Evolutionary conservation across 2,888 invertebrate species (phyloP).

Genomic region (Sturmia bella): DNA sequence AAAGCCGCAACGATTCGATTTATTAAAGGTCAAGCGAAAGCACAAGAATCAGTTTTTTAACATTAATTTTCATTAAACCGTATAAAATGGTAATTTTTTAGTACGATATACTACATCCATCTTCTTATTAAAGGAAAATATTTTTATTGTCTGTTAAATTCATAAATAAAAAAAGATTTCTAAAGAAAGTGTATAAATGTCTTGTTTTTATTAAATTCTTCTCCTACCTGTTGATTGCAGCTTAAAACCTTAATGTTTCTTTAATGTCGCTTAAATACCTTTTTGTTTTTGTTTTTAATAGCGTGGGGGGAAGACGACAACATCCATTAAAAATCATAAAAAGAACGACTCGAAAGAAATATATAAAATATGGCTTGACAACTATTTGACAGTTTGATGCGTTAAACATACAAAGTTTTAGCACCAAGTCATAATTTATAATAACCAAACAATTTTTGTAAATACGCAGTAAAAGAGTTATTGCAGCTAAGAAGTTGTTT

Average conservation of each 20-base stretch:
- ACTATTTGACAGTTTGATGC: conserved; percentile 57
- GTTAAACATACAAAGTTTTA: conserved; percentile 14
- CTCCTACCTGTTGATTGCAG: not conserved
- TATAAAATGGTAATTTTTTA: too few relatives aligned
- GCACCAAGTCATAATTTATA: conserved; percentile 28
- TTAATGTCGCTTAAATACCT: not conserved
- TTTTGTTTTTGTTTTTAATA: not conserved
- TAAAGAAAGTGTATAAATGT: conserved; percentile 3
- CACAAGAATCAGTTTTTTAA: too few relatives aligned
- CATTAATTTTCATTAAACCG: too few relatives aligned
- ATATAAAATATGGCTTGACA: conserved; percentile 55
- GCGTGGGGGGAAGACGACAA: conserved; percentile 32
- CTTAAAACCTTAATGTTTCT: conserved; percentile 13
- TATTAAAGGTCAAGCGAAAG: too few relatives aligned
- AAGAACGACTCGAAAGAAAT: conserved; percentile 41
- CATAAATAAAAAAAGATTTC: too few relatives aligned
- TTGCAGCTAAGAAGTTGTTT: too few relatives aligned
- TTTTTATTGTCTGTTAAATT: too few relatives aligned
- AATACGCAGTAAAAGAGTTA: not conserved
- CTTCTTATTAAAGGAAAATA: too few relatives aligned
- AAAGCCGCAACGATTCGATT: too few relatives aligned
- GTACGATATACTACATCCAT: too few relatives aligned
- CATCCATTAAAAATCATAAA: conserved; percentile 28
- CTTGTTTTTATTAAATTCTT: conserved; percentile 8
- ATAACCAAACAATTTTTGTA: not conserved